Evolutionary conservation across 2,113 vertebrate genomes (phyloP), one percentile per base, ranked within the genome.

Genomic region (Hippocampus barbouri): DNA sequence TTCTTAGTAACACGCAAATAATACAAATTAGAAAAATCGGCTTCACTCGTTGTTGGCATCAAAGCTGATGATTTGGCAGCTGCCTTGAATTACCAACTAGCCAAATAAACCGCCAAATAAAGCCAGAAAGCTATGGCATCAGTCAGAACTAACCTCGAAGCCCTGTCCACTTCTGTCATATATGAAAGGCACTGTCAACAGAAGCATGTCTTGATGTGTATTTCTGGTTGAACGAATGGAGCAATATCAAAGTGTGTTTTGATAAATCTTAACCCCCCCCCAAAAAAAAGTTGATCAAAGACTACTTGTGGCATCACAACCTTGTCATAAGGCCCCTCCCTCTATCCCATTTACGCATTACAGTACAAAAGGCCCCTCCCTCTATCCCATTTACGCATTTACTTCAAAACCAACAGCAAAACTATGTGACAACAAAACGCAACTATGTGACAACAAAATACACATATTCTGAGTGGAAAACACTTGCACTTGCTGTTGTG

Each of bases 321-420:
- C 38, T 1, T 64, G 62, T 64, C 38, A 64, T 43, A 64, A 64
- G 15, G 38, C 62, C 62, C 62, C 62, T 38, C 40, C 40, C 20
- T 41, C 38, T 20, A 41, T 5, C 27, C 5, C n/a, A 59, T 27
- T 11, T 27, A 27, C 27, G 38, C 61, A 5, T 41, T n/a, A 64
- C 62, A 64, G 34, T 38, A 64, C 10, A 43, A 64, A 64, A 64
- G 15, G 38, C 62, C 62, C 62, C 62, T 38, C 40, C 40, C 20
- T 41, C 38, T 20, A 41, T 5, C 27, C 5, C n/a, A 59, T 27
- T 11, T 27, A 27, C 27, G 38, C 61, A 5, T 41, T n/a, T 10
- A 63, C 9, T 63, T 63, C 20, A 63, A 63, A n/a, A 21, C 8
- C 9, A 40, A 40, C 8, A 2, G 30, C 61, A 30, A 54, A 54